Evolutionary conservation across 2,113 vertebrate species (phyloP).

Genomic region (Sciurus niger): DNA sequence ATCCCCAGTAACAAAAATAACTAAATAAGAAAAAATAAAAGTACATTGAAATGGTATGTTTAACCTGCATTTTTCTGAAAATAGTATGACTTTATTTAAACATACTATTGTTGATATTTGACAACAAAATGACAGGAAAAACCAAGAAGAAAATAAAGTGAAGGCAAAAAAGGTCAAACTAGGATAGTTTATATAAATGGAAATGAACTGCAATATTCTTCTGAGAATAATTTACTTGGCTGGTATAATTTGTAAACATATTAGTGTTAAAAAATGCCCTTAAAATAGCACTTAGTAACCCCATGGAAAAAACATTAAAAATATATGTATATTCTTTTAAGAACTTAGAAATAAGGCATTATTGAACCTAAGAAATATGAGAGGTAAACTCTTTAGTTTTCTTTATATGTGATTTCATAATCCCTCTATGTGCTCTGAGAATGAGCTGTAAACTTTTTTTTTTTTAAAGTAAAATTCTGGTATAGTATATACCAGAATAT

Average conservation of each 20-base stretch:
- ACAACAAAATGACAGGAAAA: constrained; percentile 53
- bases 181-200: constrained; percentile 21
- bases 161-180: constrained; percentile 12
- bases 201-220: constrained; percentile 33
- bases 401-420: constrained; percentile 39
- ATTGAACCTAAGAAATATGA: neutral
- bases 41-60: constrained; percentile 2
- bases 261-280: constrained; percentile 46
- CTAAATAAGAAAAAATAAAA: neutral
- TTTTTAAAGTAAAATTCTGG: constrained; percentile 11
- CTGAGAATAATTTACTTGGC: neutral
- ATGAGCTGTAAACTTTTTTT: neutral
- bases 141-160: constrained; percentile 21
- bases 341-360: constrained; percentile 47
- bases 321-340: neutral
- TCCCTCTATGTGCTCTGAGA: neutral
- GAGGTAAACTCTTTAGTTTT: constrained; percentile 20
- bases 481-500: neutral
- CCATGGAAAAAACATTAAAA: neutral
- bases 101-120: constrained; percentile 18
- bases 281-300: constrained; percentile 40
- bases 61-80: neutral
- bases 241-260: neutral
- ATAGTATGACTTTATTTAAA: constrained; percentile 47
- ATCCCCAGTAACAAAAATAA: no score